These are phyloP conservation scores for Ormyrus rosae DNA, from an alignment of 2,888 invertebrate genomes.

Conservation along the genomic window DNA sequence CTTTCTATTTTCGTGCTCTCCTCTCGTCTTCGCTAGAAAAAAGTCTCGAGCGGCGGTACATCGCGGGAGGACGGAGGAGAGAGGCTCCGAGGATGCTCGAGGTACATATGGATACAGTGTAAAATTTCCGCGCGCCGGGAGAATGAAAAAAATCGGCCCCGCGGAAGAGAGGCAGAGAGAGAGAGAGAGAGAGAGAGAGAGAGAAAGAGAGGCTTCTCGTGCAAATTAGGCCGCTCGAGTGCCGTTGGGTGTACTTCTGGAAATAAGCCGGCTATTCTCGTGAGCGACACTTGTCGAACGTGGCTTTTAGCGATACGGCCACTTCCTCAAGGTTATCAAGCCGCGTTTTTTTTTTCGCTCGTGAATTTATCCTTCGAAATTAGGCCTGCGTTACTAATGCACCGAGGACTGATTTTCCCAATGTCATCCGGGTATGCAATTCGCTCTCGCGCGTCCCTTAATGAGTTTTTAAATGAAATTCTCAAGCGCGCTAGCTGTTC, in stretches of 20 bases:
- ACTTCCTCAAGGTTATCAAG: conserved; percentile 6
- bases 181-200: neutral
- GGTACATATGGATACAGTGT: neutral
- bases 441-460: conserved; percentile 14
- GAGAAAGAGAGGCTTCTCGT: neutral
- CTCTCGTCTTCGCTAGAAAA: neutral
- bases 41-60: conserved; percentile 3
- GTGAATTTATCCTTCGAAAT: neutral
- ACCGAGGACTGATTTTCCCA: too few species aligned
- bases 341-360: neutral
- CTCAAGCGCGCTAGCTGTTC: conserved; percentile 40
- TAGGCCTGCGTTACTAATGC: neutral
- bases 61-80: neutral
- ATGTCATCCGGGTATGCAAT: too few species aligned
- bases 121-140: neutral
- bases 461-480: conserved; percentile 65
- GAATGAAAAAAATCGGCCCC: neutral
- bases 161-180: neutral
- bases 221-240: conserved; percentile 29
- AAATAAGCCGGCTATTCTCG: conserved; percentile 31
- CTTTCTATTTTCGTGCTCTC: conserved; percentile 9
- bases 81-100: neutral
- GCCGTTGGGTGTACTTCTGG: conserved; percentile 3
- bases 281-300: conserved; percentile 26
- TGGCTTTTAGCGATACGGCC: neutral